Evolutionary conservation across 2,113 vertebrate species (phyloP), one percentile per base, ranked within the genome.

Genomic region (Acanthochromis polyacanthus): DNA sequence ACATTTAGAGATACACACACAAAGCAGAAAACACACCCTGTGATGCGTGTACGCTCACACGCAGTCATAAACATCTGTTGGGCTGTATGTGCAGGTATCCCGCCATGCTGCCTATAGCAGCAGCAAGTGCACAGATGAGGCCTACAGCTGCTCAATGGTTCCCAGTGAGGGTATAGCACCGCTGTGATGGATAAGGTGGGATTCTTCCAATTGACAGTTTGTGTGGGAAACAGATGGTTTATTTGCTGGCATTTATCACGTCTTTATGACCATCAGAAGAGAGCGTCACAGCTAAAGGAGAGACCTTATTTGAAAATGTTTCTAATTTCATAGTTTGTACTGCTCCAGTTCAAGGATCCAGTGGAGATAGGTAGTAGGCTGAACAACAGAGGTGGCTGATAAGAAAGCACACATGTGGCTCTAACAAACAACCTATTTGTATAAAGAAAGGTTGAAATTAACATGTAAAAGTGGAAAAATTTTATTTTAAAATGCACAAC

Each of bases 61-160:
- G 45, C 72, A 78, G 65, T 63, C 88, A 80, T 94, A 92, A 94
- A 93, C 94, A 95, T 91, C 93, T 95, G 94, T 91, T 90, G 91
- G 85, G 80, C 74, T 46, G 81, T 51, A 75, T 69, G 71, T 19
- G 28, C 75, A 91, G 91, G 88, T 91, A 84, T 87, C 85, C 86
- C 60, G 38, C 66, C 85, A 78, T 80, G 79, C 81, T 85, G 83
- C 71, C 82, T 75, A 63, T 25, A 87, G 75, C 76, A 78, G 85
- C 87, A 88, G 84, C 81, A 80, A 88, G 78, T 81, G 81, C 85
- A 80, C 89, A 91, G 88, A 81, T 89, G 89, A 91, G 72, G 82
- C 81, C 68, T 85, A 65, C 92, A 93, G 93, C 90, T 93, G 93
- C 82, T 88, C 53, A 5, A 83, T 80, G 75, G 75, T 61, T 86